Evolutionary conservation across 2,888 invertebrate genomes (phyloP), one percentile per base, ranked within the genome.

Genomic region (Volucella inanis): DNA sequence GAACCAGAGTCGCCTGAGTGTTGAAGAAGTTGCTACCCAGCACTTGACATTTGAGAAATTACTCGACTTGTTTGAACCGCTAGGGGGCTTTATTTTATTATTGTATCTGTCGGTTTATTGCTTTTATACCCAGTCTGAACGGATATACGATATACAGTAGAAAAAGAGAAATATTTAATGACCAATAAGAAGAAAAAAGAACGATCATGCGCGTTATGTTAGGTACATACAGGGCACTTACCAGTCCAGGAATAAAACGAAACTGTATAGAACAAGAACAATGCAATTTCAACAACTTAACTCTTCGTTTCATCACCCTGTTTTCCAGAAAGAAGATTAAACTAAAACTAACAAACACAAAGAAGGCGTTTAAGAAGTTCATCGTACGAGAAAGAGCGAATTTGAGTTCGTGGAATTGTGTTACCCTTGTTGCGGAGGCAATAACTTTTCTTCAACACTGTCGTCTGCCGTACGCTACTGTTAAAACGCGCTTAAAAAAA

Each of bases 361-460:
- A 67, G 67, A 59, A 67, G 15, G n/a, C 15, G 10, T 22, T 52
- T 18, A 61, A 79, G 55, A 65, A 79, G 84, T 80, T 84, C 84
- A 84, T 84, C 80, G 84, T 67, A 84, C 84, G 84, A 31, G 6
- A 68, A 79, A 57, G 62, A 79, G 61, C 54, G 43, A 72, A 79
- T 71, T 75, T 67, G 50, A 74, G 59, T 55, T 79, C 61, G 54
- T 70, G 54, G 70, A 80, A 75, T 59, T 72, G 38, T 74, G 68
- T 62, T 12, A 45, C 52, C 61, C 52, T 18, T 67, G 49, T 49
- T 77, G 65, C 49, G 55, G 67, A 45, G 65, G 49, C 55, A 62
- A 43, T 43, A 65, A 70, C 10, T 76, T 70, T 49, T 31, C 12
- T 43, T 52, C 38, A 52, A 22, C 62, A 64, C 55, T 15, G 61